These are phyloP conservation scores for Ypsolopha scabrella DNA, from an alignment of 2,888 invertebrate genomes.

Conservation along the genomic window DNA sequence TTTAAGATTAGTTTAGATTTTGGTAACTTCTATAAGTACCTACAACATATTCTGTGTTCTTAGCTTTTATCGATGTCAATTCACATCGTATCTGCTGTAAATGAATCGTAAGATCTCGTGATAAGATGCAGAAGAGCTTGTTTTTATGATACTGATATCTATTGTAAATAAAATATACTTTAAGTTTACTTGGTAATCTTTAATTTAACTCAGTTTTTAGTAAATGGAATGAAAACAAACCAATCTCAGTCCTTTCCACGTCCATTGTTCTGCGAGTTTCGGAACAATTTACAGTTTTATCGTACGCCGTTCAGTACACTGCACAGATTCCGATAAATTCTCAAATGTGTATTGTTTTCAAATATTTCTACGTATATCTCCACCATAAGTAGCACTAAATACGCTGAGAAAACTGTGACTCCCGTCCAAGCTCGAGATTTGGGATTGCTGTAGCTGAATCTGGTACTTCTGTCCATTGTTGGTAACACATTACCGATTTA, in stretches of 20 bases:
- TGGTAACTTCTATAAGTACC: no score
- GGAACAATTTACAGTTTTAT: background rate
- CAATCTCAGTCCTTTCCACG: no score
- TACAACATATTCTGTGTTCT: no score
- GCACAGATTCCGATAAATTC: slow-evolving; percentile 32
- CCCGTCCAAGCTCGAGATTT: slow-evolving; percentile 42
- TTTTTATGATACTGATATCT: background rate
- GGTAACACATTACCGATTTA: no score
- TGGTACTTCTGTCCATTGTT: slow-evolving; percentile 32
- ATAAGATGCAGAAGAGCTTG: no score
- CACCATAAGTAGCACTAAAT: slow-evolving; percentile 42
- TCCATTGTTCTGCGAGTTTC: no score
- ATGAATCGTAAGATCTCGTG: no score
- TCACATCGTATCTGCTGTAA: no score
- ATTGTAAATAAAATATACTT: background rate
- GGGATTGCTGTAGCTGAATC: slow-evolving; percentile 36
- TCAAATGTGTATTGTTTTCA: slow-evolving; percentile 41
- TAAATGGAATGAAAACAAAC: no score
- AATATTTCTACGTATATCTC: slow-evolving; percentile 49
- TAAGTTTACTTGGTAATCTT: background rate
- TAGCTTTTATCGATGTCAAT: no score
- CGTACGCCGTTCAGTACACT: slow-evolving; percentile 7
- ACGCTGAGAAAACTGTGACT: slow-evolving; percentile 50
- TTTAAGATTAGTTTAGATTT: no score
- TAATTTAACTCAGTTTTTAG: background rate